A percentile compares a stretch with the other conserved stretches of the same genome.
Evolutionary conservation across 2,797 vertebrate genomes (phyloP).

Genomic region (Phylloscopus collybita): DNA sequence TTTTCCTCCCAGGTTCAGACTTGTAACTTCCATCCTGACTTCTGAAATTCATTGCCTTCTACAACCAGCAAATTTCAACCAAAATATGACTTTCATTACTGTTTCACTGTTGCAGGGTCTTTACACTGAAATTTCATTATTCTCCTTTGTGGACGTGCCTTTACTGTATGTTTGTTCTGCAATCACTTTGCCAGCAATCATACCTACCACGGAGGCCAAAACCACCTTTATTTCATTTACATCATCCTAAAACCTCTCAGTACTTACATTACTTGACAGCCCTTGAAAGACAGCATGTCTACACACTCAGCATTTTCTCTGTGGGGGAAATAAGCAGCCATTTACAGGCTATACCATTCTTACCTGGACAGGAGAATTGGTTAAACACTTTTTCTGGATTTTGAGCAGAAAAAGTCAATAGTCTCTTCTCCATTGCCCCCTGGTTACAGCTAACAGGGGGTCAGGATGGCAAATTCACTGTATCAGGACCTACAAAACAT

Average conservation of each 20-base stretch:
- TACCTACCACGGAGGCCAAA: not conserved
- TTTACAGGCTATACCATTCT: not conserved
- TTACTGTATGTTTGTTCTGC: not conserved
- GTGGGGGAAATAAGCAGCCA: slow-evolving; percentile 16
- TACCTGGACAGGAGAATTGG: slow-evolving; percentile 12
- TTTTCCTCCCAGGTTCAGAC: not conserved
- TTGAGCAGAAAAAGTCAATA: not conserved
- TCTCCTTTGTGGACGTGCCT: not conserved
- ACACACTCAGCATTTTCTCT: not conserved
- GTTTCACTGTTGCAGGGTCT: not conserved
- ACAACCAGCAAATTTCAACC: not conserved
- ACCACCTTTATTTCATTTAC: slow-evolving; percentile 23
- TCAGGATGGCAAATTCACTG: not conserved
- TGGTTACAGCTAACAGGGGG: not conserved
- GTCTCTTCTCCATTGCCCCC: not conserved
- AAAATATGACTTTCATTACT: not conserved
- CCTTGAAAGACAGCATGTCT: not conserved
- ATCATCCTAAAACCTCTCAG: slow-evolving; percentile 15
- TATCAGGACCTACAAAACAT: not conserved
- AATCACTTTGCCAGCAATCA: not conserved
- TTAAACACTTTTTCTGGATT: not conserved
- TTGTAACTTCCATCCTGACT: not conserved
- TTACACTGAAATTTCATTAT: not conserved
- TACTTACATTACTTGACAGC: not conserved
- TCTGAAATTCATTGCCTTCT: not conserved